Conservation (phyloP, 2,113 vertebrate genomes). For the Tragelaphus imberbis region DNA sequence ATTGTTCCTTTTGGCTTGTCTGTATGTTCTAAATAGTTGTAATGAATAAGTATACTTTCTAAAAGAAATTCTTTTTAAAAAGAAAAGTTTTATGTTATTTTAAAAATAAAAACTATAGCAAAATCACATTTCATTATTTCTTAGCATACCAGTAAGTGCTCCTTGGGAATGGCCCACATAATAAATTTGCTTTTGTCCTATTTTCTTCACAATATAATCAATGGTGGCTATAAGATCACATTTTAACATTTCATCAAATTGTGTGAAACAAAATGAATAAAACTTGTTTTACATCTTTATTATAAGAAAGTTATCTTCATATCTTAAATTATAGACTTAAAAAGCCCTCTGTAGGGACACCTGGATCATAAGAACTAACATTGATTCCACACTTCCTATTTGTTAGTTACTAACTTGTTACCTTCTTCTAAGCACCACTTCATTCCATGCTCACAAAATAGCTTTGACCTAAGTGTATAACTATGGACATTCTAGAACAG, state of each 20-base stretch:
- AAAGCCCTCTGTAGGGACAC: not conserved
- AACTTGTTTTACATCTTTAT: not conserved
- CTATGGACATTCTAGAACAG: not conserved
- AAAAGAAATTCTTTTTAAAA: not conserved
- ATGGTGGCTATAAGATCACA: not conserved
- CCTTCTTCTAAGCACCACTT: no score
- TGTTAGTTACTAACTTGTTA: not conserved
- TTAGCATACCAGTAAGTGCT: not conserved
- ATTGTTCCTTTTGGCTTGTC: not conserved
- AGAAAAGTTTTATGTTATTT: not conserved
- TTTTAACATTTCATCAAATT: not conserved
- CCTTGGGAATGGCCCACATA: not conserved
- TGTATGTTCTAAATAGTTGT: not conserved
- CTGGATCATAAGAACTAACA: not conserved
- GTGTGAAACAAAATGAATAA: not conserved
- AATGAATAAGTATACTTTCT: not conserved
- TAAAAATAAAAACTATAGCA: not conserved
- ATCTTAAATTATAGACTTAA: not conserved
- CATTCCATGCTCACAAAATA: not conserved
- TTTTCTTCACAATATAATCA: not conserved
- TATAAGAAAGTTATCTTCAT: not conserved
- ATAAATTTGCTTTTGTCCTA: not conserved
- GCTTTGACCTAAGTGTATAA: not conserved
- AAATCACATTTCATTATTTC: not conserved
- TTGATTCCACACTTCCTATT: not conserved